phyloP scores from a whole-genome alignment of 2,797 vertebrate genomes.

The Phataginus tetradactyla region DNA sequence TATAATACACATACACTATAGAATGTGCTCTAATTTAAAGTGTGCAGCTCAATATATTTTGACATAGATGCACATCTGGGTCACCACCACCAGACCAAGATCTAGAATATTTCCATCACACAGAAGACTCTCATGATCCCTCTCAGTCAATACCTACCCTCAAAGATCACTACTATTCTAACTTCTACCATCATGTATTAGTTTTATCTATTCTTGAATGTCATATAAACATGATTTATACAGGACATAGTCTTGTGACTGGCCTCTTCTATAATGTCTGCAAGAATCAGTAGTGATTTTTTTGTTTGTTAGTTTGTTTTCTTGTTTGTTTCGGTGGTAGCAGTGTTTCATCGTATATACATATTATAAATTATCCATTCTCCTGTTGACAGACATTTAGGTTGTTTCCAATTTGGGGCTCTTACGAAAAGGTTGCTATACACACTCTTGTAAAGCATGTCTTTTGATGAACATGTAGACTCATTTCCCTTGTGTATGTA shows the following conservation, averaged over 20 bases:
- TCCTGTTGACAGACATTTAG: conserved; percentile 4
- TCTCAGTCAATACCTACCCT: not conserved
- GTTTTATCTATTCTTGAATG: conserved; percentile 33
- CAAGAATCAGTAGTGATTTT: not conserved
- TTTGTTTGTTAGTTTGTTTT: not conserved
- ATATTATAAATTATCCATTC: conserved; percentile 1
- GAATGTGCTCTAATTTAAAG: conserved; percentile 33
- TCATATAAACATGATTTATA: not conserved
- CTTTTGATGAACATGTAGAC: not conserved
- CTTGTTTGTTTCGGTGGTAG: conserved; percentile 18
- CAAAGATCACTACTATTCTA: conserved; percentile 53
- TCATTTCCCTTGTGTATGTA: not conserved
- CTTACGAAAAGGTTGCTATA: conserved; percentile 6
- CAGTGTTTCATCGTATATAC: not conserved
- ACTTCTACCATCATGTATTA: not conserved
- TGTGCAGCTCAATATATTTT: not conserved
- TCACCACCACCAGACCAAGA: not conserved
- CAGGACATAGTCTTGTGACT: not conserved
- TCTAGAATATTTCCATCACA: conserved; percentile 13
- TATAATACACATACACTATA: not conserved
- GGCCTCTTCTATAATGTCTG: conserved; percentile 1
- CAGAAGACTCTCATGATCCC: not conserved
- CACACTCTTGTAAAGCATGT: conserved; percentile 14
- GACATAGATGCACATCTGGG: not conserved
- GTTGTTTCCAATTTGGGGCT: conserved; percentile 12